Base-by-base conservation (phyloP, 2,888 invertebrate genomes). In the Lamellibrachia satsuma region DNA sequence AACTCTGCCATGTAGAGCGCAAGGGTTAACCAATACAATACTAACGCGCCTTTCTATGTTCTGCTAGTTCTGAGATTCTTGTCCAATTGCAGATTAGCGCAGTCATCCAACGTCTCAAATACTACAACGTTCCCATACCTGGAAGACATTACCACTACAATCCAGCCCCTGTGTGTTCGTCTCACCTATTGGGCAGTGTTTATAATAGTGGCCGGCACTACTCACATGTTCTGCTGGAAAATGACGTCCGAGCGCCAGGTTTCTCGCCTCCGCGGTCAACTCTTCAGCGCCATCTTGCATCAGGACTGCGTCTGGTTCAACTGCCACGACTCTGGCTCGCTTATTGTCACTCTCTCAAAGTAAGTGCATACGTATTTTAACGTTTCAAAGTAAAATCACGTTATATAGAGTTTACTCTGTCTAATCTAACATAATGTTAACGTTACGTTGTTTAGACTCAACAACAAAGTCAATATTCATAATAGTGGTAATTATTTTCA, bases 221-320 rank as follows among this genome's bases (percentile, higher is more conserved):
- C 7, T 39, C 91, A 91, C 91, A 57, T 91, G 91, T 52, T 57
- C n/a, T 91, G 91, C 2, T 91, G 91, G 91, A 91, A 91, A 91
- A 4, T 52, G 9, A 91, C 91, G 39, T 52, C 91, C n/a, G 91
- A 91, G 27, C 52, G 91, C 52, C 91, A 91, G 91, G 91, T 91
- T 39, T 91, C 91, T 39, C 55, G 91, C 57, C 52, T 91, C 55
- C 52, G 91, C 11, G 27, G 55, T 22, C 55, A 55, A 39, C 55
- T 91, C 52, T 91, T 91, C 91, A 91, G 57, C 55, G 57, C 91
- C 39, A 91, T 91, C 52, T 52, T 91, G 91, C 52, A 57, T 22
- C 91, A 91, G n/a, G 91, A 91, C n/a, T 91, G 91, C 55, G 91
- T 52, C 57, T 91, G 91, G 91, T 91, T 91, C 52, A 27, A 52